Evolutionary conservation across 2,888 invertebrate genomes (phyloP).

Genomic region (Mactromeris polynyma): DNA sequence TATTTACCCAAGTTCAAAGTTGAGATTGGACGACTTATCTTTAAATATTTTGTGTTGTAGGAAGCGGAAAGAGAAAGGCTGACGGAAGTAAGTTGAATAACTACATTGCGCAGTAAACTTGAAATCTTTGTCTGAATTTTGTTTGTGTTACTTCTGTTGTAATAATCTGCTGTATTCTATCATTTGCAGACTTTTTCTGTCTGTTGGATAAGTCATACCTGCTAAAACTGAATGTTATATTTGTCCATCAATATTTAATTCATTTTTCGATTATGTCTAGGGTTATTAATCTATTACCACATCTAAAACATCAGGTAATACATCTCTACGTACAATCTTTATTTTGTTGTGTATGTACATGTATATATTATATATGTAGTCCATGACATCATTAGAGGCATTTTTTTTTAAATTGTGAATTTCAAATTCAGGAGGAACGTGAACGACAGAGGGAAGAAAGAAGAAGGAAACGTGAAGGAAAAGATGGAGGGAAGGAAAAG

Average conservation of each 20-base stretch:
- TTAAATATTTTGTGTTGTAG: conserved; percentile 13
- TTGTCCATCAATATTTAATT: no score
- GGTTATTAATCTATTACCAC: no score
- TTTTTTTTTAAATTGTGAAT: not conserved
- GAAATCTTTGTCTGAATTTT: no score
- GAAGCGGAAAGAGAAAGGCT: conserved; percentile 43
- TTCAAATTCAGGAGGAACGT: conserved; percentile 71
- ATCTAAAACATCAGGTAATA: no score
- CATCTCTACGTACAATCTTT: not conserved
- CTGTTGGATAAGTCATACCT: no score
- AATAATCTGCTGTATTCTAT: no score
- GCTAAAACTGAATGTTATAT: no score
- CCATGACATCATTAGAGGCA: not conserved
- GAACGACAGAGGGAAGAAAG: conserved; percentile 75
- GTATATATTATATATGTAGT: not conserved
- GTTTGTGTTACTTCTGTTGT: no score
- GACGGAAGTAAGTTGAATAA: conserved; percentile 47
- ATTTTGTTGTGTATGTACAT: no score
- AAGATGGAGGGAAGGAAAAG: conserved; percentile 60
- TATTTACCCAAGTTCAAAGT: not conserved
- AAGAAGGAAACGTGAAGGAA: conserved; percentile 72
- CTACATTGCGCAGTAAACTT: no score
- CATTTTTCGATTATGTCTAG: no score
- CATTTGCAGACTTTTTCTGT: no score
- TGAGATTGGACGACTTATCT: not conserved